Evolutionary conservation across 2,113 vertebrate genomes (phyloP), one percentile per base, ranked within the genome.

Genomic region (Megaceryle maxima): DNA sequence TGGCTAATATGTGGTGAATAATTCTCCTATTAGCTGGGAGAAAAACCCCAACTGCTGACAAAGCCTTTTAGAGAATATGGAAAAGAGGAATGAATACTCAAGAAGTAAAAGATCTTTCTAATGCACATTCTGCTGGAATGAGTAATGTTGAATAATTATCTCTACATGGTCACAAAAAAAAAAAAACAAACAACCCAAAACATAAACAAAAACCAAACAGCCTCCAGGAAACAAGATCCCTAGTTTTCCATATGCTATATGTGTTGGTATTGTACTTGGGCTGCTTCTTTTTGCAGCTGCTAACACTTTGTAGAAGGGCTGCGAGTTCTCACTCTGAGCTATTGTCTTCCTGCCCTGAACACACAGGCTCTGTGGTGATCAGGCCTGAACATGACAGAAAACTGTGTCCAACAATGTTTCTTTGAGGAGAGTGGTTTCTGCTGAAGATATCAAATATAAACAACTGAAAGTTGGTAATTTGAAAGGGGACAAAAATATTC

Each of bases 381-480:
- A 94, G 81, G 51, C 94, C 83, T 77, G 62, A 73, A 41, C 50
- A 69, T 74, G 77, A 93, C 74, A 87, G 87, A 57, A 95, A 82
- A 57, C 44, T 14, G 43, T 0, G 7, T 80, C 86, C 94, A 93
- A 44, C 96, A 93, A 86, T 22, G 15, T 75, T 95, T 94, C 78
- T 91, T 91, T 68, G 84, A 70, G 72, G 50, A 91, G 86, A 73
- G 19, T 26, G 63, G 28, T 66, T 90, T 94, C 92, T 97, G 79
- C 72, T 92, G 79, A 88, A 80, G 72, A 62, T 95, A 94, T 94
- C 67, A 82, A 94, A 94, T 67, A 53, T 25, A 87, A 96, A 83
- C 81, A 95, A 37, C 37, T 37, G 37, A 44, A 82, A 76, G 43
- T 6, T 35, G 18, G 8, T 29, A 3, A 79, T 72, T 76, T 53